A percentile compares a stretch with the other conserved stretches of the same genome.
Evolutionary conservation across 2,888 invertebrate species (phyloP).

Genomic region (Dioctria rufipes): DNA sequence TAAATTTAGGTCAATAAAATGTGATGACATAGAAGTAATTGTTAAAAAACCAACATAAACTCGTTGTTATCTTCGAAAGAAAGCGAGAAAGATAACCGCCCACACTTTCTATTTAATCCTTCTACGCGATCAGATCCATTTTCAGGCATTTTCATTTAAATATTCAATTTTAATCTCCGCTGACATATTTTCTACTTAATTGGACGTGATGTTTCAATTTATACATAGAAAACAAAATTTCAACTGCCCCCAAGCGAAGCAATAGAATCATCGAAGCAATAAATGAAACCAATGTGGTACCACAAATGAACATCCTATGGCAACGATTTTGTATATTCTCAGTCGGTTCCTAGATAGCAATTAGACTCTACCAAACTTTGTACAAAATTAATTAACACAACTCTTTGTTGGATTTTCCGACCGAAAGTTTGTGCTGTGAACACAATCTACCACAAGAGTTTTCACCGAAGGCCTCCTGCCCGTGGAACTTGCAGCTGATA

Average conservation of each 20-base stretch:
- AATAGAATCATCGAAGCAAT: constrained; percentile 44
- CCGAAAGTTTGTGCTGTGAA: constrained; percentile 43
- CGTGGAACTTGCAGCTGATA: constrained; percentile 37
- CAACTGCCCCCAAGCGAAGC: neutral
- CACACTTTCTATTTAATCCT: no score
- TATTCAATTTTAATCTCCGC: constrained; percentile 6
- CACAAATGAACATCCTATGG: constrained; percentile 49
- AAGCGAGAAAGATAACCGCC: no score
- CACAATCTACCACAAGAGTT: constrained; percentile 45
- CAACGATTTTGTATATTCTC: constrained; percentile 40
- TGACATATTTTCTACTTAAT: neutral
- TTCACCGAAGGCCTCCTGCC: constrained; percentile 9
- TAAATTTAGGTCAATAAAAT: no score
- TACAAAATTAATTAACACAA: constrained; percentile 52
- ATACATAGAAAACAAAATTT: constrained; percentile 22
- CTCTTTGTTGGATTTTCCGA: constrained; percentile 49
- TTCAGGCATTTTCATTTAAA: neutral
- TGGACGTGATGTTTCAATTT: constrained; percentile 34
- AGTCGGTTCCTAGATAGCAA: constrained; percentile 45
- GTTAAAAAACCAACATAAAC: no score
- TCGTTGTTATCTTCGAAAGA: no score
- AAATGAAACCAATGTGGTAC: constrained; percentile 52
- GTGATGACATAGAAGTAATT: no score
- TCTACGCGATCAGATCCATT: no score
- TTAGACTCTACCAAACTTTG: constrained; percentile 51